Evolutionary conservation across 2,797 vertebrate genomes (phyloP).

Genomic region (Emydoidea blandingii): DNA sequence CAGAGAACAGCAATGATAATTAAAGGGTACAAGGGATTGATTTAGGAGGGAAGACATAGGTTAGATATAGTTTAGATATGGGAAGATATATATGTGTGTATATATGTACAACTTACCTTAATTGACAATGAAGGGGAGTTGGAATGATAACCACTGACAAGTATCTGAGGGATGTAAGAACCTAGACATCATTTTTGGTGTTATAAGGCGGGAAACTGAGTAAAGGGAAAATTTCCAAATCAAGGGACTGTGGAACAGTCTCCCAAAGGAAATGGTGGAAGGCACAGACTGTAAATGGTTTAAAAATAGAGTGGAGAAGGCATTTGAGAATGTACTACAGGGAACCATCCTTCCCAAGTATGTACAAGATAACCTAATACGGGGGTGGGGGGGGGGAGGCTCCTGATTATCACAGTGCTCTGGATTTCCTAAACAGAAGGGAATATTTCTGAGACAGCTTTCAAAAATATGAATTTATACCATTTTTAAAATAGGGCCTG

Average conservation of each 20-base stretch:
- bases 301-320: not conserved
- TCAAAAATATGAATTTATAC: not conserved
- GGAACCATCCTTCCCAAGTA: not conserved
- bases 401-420: not conserved
- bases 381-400: not conserved
- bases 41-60: not conserved
- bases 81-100: not conserved
- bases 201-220: not conserved
- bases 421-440: not conserved
- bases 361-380: rapidly evolving
- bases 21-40: not conserved
- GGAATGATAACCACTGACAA: not conserved
- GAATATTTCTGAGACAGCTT: not conserved
- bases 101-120: not conserved
- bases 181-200: not conserved
- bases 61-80: not conserved
- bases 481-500: rapidly evolving
- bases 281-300: not conserved
- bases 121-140: not conserved
- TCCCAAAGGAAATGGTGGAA: not conserved
- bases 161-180: not conserved
- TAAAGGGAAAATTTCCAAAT: not conserved
- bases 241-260: not conserved
- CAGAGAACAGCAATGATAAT: not conserved
- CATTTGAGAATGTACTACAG: not conserved